Percentiles rank a stretch among this genome's conserved stretches.
These are phyloP conservation scores for Capromys pilorides DNA, from an alignment of 2,797 vertebrate species.

Conservation along the genomic window DNA sequence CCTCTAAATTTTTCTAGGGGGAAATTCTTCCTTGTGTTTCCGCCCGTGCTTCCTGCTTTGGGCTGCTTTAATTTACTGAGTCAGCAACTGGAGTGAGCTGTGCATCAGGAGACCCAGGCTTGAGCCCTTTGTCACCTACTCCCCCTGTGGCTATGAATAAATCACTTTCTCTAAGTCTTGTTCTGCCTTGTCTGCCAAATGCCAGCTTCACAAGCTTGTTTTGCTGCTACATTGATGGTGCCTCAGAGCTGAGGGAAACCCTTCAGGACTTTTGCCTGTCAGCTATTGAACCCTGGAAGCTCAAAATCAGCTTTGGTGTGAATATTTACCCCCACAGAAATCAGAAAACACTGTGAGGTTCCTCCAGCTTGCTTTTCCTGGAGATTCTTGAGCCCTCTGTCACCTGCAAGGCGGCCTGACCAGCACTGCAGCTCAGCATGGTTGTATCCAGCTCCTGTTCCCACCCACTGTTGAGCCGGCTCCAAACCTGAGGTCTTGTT, in stretches of 20 bases:
- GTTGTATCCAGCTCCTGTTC: neutral
- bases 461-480: neutral
- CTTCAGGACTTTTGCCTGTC: neutral
- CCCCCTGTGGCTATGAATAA: neutral
- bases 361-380: neutral
- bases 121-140: neutral
- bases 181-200: neutral
- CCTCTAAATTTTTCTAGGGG: constrained; percentile 10
- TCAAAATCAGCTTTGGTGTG: neutral
- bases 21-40: constrained; percentile 20
- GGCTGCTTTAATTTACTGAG: neutral
- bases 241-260: neutral
- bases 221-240: neutral
- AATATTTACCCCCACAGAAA: neutral
- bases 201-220: neutral
- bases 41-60: neutral
- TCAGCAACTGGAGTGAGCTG: neutral
- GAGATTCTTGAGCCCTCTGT: neutral
- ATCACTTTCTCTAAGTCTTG: neutral
- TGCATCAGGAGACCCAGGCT: neutral
- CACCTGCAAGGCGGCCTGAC: neutral
- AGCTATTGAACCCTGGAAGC: neutral
- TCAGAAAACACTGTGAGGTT: neutral
- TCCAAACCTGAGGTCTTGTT: neutral
- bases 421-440: neutral